These are phyloP conservation scores for Calycopis cecrops DNA, from an alignment of 1,140 invertebrate species.

Conservation along the genomic window DNA sequence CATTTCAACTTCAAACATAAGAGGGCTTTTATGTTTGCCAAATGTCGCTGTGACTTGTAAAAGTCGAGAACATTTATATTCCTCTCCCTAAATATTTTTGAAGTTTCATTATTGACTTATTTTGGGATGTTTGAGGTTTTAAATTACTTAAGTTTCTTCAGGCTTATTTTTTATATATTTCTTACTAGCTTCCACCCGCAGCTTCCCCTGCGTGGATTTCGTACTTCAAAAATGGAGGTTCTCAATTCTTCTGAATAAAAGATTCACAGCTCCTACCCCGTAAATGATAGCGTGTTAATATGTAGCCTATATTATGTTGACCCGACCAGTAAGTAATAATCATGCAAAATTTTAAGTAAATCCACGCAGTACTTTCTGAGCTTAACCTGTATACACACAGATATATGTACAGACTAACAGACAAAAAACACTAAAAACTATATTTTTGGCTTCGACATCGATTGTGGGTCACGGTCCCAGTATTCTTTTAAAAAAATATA, in stretches of 20 bases:
- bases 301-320: no score
- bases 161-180: neutral
- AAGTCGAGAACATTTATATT: conserved; percentile 9
- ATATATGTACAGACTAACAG: no score
- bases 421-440: no score
- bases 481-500: conserved; percentile 1
- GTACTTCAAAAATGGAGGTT: no score
- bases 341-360: no score
- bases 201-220: no score
- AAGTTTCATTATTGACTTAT: conserved; percentile 5
- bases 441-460: neutral
- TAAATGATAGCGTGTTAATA: no score
- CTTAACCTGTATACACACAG: neutral
- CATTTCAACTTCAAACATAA: conserved; percentile 12
- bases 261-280: no score
- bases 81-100: neutral
- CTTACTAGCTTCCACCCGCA: no score
- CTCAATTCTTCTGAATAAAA: no score
- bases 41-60: conserved; percentile 11
- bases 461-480: neutral
- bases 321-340: no score
- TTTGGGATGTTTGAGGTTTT: neutral
- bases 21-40: conserved; percentile 15
- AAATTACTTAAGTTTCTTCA: conserved; percentile 7
- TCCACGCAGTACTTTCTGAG: no score